Evolutionary conservation across 2,113 vertebrate species (phyloP).

Genomic region (Anguilla rostrata): DNA sequence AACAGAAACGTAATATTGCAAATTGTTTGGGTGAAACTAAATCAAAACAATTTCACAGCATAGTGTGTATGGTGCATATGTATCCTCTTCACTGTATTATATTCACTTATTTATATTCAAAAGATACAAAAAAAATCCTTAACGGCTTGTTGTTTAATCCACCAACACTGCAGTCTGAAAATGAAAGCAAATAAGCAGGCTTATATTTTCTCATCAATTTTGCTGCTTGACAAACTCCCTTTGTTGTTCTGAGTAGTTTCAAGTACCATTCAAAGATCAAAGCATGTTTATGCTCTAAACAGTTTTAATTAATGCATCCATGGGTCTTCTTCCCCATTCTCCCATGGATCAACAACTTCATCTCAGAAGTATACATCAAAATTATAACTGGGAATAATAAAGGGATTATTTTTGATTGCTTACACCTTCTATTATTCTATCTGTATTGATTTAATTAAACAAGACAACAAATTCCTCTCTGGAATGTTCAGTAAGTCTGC

Average conservation of each 20-base stretch:
- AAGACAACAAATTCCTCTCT: neutral
- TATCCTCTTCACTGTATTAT: neutral
- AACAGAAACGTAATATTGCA: neutral
- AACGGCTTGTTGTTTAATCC: neutral
- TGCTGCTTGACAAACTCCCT: neutral
- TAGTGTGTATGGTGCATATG: neutral
- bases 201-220: neutral
- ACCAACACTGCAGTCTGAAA: neutral
- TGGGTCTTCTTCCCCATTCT: neutral
- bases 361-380: neutral
- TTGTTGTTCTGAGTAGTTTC: neutral
- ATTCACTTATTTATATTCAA: neutral
- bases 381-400: neutral
- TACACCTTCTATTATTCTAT: neutral
- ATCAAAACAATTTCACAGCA: neutral
- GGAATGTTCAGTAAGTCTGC: neutral
- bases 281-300: neutral
- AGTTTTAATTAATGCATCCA: constrained; percentile 3
- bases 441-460: neutral
- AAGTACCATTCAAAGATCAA: constrained; percentile 6
- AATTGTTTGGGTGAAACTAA: neutral
- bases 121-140: neutral
- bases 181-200: neutral
- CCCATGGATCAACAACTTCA: constrained; percentile 1
- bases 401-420: neutral